phyloP scores from a whole-genome alignment of 2,888 invertebrate genomes.

The Ptychoptera albimana region DNA sequence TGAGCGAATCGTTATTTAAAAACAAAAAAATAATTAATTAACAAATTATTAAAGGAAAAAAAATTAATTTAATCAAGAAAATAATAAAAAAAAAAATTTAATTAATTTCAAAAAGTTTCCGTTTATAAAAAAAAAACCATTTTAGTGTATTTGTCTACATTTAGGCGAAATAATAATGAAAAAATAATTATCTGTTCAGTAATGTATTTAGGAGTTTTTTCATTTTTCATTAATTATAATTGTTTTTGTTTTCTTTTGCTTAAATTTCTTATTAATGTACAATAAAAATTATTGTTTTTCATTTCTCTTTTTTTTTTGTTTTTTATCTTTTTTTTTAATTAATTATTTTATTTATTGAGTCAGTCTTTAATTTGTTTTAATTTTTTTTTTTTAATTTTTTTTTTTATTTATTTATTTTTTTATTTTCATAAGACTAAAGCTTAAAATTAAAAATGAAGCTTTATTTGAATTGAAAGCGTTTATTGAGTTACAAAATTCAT shows the following conservation, averaged over 20 bases:
- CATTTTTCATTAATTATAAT: too few relatives aligned
- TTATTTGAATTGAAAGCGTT: not conserved
- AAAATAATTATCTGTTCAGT: too few relatives aligned
- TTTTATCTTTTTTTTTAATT: conserved; percentile 8
- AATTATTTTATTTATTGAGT: not conserved
- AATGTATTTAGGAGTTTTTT: too few relatives aligned
- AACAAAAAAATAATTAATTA: not conserved
- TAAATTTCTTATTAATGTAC: conserved; percentile 9
- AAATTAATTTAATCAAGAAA: not conserved
- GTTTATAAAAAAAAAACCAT: too few relatives aligned
- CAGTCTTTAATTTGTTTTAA: conserved; percentile 4
- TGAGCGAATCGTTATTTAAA: conserved; percentile 14
- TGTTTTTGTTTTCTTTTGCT: not conserved
- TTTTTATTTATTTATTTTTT: not conserved
- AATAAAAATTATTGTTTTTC: conserved; percentile 10
- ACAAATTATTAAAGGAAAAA: not conserved
- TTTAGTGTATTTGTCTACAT: too few relatives aligned
- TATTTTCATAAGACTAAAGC: conserved; percentile 1
- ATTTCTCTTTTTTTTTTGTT: conserved; percentile 9
- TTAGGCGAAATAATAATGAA: too few relatives aligned
- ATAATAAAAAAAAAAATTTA: not conserved
- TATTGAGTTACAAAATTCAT: too few relatives aligned
- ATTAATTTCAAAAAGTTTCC: not conserved
- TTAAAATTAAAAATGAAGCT: conserved; percentile 2
- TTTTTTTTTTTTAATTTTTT: conserved; percentile 8